Evolutionary conservation across 2,888 invertebrate genomes (phyloP), one percentile per base, ranked within the genome.

Genomic region (Himalopsyche japonica): DNA sequence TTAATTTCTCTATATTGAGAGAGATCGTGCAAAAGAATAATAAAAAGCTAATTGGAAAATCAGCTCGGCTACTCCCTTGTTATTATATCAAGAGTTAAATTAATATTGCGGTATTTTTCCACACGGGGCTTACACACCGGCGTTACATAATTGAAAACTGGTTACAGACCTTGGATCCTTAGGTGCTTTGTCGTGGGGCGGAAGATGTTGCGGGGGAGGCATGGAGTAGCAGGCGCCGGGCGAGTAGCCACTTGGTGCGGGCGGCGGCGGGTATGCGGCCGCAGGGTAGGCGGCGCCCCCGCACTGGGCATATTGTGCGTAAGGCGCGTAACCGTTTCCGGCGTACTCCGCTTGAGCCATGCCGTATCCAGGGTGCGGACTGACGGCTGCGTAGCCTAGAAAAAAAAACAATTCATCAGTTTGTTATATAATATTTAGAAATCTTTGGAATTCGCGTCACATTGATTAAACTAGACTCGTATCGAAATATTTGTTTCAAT

Each of bases 331-430:
- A 88, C 92, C 92, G 88, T 95, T 94, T 87, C 94, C 95, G 57
- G 96, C 95, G 91, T 97, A 97, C 90, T 97, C 97, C 49, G 96
- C 95, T 89, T 95, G 95, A 37, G 94, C 95, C 92, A 96, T 95
- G 0, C 96, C 96, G 90, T 96, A 96, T 8, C 96, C 96, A 5
- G 96, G 96, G 90, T 97, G 97, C 15, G 97, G 97, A 90, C 97
- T 97, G 90, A 96, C 95, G 37, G 95, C 95, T 47, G 95, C 95
- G 90, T 97, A 97, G 86, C 96, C 97, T 96, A 89, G 1, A 85
- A 85, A 82, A 86, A 76, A 27, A 84, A 43, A 43, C n/a, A n/a
- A n/a, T n/a, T 43, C 10, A 43, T 43, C 15, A 43, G 15, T 15
- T 4, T 43, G 1, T 15, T 6, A 3, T 43, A 15, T 43, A 12